phyloP scores from a whole-genome alignment of 2,888 invertebrate species.

The Eudasyphora cyanicolor region DNA sequence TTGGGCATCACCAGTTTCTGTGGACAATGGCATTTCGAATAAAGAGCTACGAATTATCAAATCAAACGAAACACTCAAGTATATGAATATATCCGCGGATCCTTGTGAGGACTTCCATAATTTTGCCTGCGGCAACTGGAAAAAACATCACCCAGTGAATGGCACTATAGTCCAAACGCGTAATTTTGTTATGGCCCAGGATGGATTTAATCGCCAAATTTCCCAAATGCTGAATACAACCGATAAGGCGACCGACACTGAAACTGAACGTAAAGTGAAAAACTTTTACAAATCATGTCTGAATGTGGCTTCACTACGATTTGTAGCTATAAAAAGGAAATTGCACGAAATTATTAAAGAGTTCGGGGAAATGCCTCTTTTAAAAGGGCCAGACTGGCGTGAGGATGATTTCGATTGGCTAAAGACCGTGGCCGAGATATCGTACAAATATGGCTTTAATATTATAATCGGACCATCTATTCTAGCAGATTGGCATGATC shows the following conservation, averaged over 20 bases:
- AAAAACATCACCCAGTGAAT: background rate
- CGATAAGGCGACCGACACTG: background rate
- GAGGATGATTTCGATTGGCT: background rate
- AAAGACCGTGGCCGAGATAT: background rate
- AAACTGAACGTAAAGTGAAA: background rate
- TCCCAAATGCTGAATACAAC: background rate
- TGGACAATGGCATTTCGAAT: too few relatives aligned
- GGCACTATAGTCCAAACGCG: background rate
- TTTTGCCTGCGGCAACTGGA: slow-evolving; percentile 28
- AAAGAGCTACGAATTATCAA: too few relatives aligned
- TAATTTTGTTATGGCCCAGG: background rate
- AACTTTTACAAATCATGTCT: background rate
- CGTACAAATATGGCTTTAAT: background rate
- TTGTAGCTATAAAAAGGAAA: background rate
- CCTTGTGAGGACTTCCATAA: slow-evolving; percentile 65
- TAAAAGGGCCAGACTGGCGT: background rate
- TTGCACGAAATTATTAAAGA: background rate
- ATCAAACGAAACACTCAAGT: slow-evolving; percentile 48
- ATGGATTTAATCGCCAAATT: background rate
- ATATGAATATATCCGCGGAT: slow-evolving; percentile 60
- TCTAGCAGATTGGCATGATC: background rate
- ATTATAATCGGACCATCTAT: background rate
- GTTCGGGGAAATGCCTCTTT: background rate
- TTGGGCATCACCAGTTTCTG: too few relatives aligned
- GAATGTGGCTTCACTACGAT: background rate